Evolutionary conservation across 2,797 vertebrate genomes (phyloP).

Genomic region (Sciurus vulgaris): DNA sequence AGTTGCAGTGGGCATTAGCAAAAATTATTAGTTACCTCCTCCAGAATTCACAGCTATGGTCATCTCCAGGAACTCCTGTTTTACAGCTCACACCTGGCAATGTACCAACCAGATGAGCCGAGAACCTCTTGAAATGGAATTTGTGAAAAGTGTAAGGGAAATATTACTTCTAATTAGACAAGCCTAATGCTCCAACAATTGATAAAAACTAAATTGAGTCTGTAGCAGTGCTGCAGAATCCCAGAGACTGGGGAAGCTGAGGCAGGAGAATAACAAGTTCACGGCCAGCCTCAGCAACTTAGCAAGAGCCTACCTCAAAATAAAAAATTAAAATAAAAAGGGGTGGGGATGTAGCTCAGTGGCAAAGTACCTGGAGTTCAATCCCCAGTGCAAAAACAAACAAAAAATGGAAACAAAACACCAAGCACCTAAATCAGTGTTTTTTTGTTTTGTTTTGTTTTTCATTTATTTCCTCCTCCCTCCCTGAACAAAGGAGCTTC

Average conservation of each 20-base stretch:
- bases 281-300: no score
- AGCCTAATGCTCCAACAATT: neutral
- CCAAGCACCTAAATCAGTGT: neutral
- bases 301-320: no score
- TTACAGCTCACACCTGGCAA: neutral
- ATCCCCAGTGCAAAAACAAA: no score
- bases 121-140: neutral
- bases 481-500: slow-evolving; percentile 1
- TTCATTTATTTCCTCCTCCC: neutral
- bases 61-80: neutral
- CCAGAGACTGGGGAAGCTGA: no score
- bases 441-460: neutral
- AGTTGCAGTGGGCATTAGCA: neutral
- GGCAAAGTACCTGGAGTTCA: no score
- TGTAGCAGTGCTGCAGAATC: no score
- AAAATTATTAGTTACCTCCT: slow-evolving; percentile 1
- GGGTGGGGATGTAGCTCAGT: no score
- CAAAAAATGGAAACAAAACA: neutral
- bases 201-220: slow-evolving; percentile 3
- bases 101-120: neutral
- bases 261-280: no score
- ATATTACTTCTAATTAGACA: neutral
- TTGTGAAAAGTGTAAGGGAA: neutral
- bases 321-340: no score
- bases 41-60: neutral